Evolutionary conservation across 2,113 vertebrate species (phyloP).

Genomic region (Dipodomys ordii): DNA sequence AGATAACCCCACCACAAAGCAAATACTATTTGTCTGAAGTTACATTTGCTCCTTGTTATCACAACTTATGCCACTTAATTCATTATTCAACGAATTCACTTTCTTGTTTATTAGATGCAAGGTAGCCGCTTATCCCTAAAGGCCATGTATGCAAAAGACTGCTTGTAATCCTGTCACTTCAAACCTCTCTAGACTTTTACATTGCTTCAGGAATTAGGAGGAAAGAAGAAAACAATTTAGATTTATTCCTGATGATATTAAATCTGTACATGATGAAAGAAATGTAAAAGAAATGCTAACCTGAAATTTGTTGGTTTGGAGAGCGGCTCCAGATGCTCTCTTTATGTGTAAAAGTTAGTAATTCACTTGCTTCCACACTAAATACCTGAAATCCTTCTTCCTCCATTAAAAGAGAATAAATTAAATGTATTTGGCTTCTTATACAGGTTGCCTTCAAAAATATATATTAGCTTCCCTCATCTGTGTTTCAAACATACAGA

Average conservation of each 20-base stretch:
- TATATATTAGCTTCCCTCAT: conserved; percentile 52
- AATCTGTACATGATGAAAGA: conserved; percentile 87
- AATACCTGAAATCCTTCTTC: conserved; percentile 45
- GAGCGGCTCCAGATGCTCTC: conserved; percentile 63
- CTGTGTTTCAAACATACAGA: conserved; percentile 49
- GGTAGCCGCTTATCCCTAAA: conserved; percentile 90
- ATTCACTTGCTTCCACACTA: conserved; percentile 38
- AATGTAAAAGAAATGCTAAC: conserved; percentile 81
- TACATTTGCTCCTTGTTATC: conserved; percentile 92
- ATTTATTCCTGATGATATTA: conserved; percentile 90
- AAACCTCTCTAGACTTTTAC: conserved; percentile 89
- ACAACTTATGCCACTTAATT: conserved; percentile 91
- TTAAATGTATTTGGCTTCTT: conserved; percentile 62
- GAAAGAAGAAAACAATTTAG: conserved; percentile 90
- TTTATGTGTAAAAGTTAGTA: conserved; percentile 60
- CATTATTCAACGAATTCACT: conserved; percentile 91
- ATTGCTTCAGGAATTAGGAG: conserved; percentile 89
- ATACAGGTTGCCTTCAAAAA: conserved; percentile 42
- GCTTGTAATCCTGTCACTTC: conserved; percentile 92
- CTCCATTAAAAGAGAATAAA: conserved; percentile 69
- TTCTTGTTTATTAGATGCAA: conserved; percentile 93
- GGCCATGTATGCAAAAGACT: conserved; percentile 92
- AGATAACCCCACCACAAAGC: conserved; percentile 90
- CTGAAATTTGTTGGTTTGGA: conserved; percentile 80
- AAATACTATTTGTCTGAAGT: conserved; percentile 91